A percentile compares a stretch with the other conserved stretches of the same genome.
Conservation (phyloP, 2,113 vertebrate species). For the Rattus norvegicus region GRCr8 NC_086020.1:72706501-72707000, state of each 20-base stretch:
- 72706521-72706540: background rate
- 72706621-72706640: background rate
- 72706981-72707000: background rate
- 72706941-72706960: background rate
- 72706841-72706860: background rate
- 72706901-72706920: background rate
- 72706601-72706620: background rate
- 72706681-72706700: background rate
- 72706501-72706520: background rate
- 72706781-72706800: background rate
- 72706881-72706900: background rate
- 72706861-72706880: background rate
- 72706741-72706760: background rate
- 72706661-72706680: background rate
- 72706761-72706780: slow-evolving; percentile 45
- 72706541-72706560: background rate
- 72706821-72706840: background rate
- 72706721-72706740: background rate
- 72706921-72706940: background rate
- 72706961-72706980: background rate
- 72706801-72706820: background rate
- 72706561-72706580: background rate
- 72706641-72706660: background rate
- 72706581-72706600: background rate
- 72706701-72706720: background rate